Percentiles rank a stretch among this genome's conserved stretches.
These are phyloP conservation scores for Sycobia sp. DNA, from an alignment of 1,140 invertebrate species.

Conservation along the genomic window DNA sequence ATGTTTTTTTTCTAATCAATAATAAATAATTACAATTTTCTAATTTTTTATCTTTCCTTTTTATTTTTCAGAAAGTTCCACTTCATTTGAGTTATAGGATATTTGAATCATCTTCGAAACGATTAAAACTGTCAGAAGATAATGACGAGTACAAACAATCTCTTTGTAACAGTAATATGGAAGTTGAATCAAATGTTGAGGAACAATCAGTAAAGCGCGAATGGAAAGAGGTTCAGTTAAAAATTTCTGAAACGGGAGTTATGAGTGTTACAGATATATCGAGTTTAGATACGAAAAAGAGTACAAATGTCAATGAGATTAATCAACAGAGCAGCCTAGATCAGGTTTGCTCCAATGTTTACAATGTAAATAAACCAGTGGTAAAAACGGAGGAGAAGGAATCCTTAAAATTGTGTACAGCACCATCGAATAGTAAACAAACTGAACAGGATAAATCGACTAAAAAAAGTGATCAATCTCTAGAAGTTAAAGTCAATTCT, in stretches of 20 bases:
- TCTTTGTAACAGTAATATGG: slow-evolving; percentile 50
- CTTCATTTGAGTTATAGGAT: slow-evolving; percentile 68
- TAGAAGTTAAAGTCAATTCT: slow-evolving; percentile 1
- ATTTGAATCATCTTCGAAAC: slow-evolving; percentile 65
- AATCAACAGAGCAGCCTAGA: slow-evolving; percentile 36
- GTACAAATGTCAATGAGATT: slow-evolving; percentile 46
- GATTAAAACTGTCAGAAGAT: slow-evolving; percentile 58
- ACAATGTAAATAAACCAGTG: slow-evolving; percentile 39
- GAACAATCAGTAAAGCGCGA: slow-evolving; percentile 52
- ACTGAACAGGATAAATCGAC: slow-evolving; percentile 14
- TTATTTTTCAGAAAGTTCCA: slow-evolving; percentile 66
- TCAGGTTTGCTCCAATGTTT: slow-evolving; percentile 15
- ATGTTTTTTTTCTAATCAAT: not conserved
- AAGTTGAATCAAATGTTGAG: slow-evolving; percentile 45
- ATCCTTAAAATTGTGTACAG: slow-evolving; percentile 38
- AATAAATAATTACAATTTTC: not conserved
- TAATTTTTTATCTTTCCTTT: slow-evolving; percentile 14
- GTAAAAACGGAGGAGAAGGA: slow-evolving; percentile 39
- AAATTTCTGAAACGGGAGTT: slow-evolving; percentile 73
- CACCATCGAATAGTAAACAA: slow-evolving; percentile 37
- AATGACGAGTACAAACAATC: slow-evolving; percentile 55
- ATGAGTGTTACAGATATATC: slow-evolving; percentile 69
- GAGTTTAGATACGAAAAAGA: slow-evolving; percentile 52
- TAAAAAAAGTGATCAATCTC: slow-evolving; percentile 31
- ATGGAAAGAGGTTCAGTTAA: slow-evolving; percentile 72